Percentiles rank a stretch among this genome's conserved stretches.
These are phyloP conservation scores for Cyclina sinensis DNA, from an alignment of 1,140 invertebrate genomes.

Conservation along the genomic window DNA sequence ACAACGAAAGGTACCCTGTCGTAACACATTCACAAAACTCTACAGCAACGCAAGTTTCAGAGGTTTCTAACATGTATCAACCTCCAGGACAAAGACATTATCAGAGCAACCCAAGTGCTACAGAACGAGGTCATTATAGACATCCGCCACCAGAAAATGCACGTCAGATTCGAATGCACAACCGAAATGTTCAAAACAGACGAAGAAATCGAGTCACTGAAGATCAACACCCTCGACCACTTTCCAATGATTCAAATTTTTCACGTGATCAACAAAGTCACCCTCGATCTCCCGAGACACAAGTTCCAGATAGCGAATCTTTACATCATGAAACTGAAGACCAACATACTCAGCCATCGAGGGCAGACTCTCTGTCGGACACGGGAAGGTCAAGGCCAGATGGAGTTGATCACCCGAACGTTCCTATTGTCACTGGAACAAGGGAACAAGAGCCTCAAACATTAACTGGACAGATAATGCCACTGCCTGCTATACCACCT, in stretches of 20 bases:
- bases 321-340: not conserved
- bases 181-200: not conserved
- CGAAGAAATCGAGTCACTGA: not conserved
- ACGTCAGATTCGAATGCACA: not conserved
- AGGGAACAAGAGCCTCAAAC: too few species aligned
- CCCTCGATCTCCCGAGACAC: not conserved
- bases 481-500: not conserved
- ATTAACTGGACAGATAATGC: not conserved
- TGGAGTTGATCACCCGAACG: not conserved
- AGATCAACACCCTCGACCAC: not conserved
- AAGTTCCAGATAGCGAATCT: not conserved
- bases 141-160: not conserved
- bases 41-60: not conserved
- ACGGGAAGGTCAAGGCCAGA: not conserved
- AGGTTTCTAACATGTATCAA: not conserved
- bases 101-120: not conserved
- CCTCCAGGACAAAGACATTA: not conserved
- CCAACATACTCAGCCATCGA: not conserved
- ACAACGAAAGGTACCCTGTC: too few species aligned
- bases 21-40: too few species aligned
- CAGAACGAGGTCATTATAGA: not conserved
- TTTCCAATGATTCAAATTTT: not conserved
- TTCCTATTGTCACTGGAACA: not conserved
- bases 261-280: not conserved
- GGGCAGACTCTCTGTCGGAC: not conserved